These are phyloP conservation scores for Aphodius granarius DNA, from an alignment of 2,888 invertebrate species.

Conservation along the genomic window DNA sequence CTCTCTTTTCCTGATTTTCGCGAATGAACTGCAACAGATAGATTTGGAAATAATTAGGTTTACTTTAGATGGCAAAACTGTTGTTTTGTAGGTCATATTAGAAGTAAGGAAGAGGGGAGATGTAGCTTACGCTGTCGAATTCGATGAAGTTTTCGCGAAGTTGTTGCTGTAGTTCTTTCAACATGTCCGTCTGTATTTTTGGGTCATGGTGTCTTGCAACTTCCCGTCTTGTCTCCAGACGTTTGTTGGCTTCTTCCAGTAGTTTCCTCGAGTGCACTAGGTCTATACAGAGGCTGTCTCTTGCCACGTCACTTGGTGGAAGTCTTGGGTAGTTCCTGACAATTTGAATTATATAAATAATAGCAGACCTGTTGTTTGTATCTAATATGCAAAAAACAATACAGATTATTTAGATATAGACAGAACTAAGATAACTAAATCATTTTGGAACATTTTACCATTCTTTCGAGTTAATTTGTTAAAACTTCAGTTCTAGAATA, in stretches of 20 bases:
- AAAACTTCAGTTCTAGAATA: no score
- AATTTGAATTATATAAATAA: not conserved
- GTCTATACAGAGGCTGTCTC: slow-evolving; percentile 58
- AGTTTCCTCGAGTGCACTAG: slow-evolving; percentile 44
- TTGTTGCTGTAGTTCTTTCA: not conserved
- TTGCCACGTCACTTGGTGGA: slow-evolving; percentile 65
- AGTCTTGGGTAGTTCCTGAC: slow-evolving; percentile 55
- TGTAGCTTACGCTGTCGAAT: not conserved
- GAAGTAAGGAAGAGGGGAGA: no score
- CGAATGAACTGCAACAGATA: slow-evolving; percentile 56
- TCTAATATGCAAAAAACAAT: no score
- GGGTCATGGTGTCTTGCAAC: not conserved
- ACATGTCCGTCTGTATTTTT: not conserved
- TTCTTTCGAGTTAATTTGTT: no score
- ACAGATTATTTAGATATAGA: no score
- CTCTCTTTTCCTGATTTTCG: slow-evolving; percentile 68
- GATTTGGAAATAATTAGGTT: slow-evolving; percentile 51
- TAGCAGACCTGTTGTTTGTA: not conserved
- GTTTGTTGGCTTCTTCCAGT: not conserved
- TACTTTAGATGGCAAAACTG: not conserved
- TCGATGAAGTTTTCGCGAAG: not conserved
- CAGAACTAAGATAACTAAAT: not conserved
- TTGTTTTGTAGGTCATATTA: no score
- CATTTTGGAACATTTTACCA: no score
- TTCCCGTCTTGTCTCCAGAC: slow-evolving; percentile 5